phyloP scores from a whole-genome alignment of 2,888 invertebrate species.

The Caenorhabditis japonica region DNA sequence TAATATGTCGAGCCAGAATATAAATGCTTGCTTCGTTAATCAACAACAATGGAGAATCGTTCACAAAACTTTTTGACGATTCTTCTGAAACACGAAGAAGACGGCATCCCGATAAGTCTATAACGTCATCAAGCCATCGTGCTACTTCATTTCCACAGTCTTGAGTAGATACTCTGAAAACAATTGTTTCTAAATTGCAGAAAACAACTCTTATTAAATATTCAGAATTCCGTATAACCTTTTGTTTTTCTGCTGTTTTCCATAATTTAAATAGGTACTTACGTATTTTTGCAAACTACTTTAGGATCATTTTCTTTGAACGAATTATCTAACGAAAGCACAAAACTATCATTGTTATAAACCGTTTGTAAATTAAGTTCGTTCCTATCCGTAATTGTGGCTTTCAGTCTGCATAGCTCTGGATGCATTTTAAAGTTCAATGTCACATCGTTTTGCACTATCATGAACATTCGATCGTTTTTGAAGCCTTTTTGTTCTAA shows the following conservation, averaged over 20 bases:
- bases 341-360: conserved; percentile 32
- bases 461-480: conserved; percentile 94
- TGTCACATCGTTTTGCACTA: conserved; percentile 85
- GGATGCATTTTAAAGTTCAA: conserved; percentile 90
- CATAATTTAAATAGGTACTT: not conserved
- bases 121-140: conserved; percentile 84
- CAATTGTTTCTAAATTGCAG: not conserved
- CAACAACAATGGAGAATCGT: conserved; percentile 89
- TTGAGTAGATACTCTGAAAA: conserved; percentile 82
- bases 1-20: conserved; percentile 80
- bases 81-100: conserved; percentile 51
- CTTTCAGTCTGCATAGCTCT: conserved; percentile 82
- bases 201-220: not conserved
- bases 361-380: conserved; percentile 20
- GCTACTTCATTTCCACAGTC: conserved; percentile 89
- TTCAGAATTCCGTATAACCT: not conserved
- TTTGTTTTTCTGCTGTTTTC: too few relatives aligned
- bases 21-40: conserved; percentile 86
- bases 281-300: conserved; percentile 87
- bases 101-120: conserved; percentile 53
- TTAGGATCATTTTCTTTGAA: conserved; percentile 81
- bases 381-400: conserved; percentile 28
- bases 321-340: conserved; percentile 13
- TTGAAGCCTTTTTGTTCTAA: conserved; percentile 86
- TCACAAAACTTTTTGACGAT: conserved; percentile 80